Evolutionary conservation across 2,113 vertebrate species (phyloP), one percentile per base, ranked within the genome.

Genomic region (Spea multiplicata): DNA sequence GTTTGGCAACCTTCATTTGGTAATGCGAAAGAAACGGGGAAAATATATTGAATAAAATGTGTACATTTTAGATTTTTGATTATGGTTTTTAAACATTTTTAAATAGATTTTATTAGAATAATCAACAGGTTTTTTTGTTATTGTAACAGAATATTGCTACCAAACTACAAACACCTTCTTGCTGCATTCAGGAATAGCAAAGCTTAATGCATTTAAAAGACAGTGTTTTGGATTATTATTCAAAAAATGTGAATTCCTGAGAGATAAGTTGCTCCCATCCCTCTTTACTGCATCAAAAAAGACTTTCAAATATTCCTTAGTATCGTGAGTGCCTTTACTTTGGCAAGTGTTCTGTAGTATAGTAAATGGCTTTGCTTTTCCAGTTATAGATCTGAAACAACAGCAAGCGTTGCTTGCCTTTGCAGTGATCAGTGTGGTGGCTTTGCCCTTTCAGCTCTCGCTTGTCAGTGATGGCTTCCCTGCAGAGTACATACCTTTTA

Each of bases 401-500:
- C 45, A 45, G 62, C 50, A 80, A 72, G 44, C 4, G 17, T 59
- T 73, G 44, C 64, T 57, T 57, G n/a, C 50, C 66, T 66, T 53
- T 67, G 62, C 52, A 67, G 45, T 80, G 78, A 80, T 74, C 16
- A 12, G 50, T 77, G 76, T 80, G 83, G 64, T 50, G 30, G 73
- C 49, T 45, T 76, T 80, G 69, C 72, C 53, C 74, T 83, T 84
- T 59, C 49, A 73, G 68, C 75, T 87, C 83, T 78, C 50, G 65
- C 76, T 78, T 78, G 80, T 86, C 84, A 82, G 4, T 75, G 30
- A 78, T 84, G 16, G 14, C 70, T 81, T 83, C 44, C 4, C 0
- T 82, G 16, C 50, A 84, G 44, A 71, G 84, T 74, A 66, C 76
- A 64, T 88, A 82, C 17, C 66, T 86, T 45, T 74, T 59, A 76